Percentiles rank a stretch among this genome's conserved stretches.
Conservation (phyloP, 2,113 vertebrate genomes). For the Excalfactoria chinensis region DNA sequence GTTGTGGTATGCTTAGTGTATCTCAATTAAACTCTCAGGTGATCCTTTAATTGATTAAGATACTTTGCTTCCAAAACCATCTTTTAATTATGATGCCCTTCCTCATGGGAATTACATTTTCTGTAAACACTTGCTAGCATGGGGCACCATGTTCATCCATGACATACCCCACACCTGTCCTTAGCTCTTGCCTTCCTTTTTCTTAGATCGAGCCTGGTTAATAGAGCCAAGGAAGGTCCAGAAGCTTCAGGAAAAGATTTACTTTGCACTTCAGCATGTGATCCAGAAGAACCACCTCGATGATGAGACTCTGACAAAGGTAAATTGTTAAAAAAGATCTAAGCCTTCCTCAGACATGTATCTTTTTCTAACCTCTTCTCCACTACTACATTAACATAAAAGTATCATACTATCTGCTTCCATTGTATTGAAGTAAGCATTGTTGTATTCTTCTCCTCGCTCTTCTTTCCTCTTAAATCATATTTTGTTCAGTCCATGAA, state of each 20-base stretch:
- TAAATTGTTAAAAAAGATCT: slow-evolving; percentile 52
- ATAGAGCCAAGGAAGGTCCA: slow-evolving; percentile 98
- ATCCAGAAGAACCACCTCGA: slow-evolving; percentile 99
- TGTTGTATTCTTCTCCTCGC: background rate
- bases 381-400: background rate
- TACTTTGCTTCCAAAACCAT: background rate
- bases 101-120: fast-evolving
- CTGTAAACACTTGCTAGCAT: background rate
- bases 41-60: background rate
- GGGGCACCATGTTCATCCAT: background rate
- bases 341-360: fast-evolving
- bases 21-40: background rate
- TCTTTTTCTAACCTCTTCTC: background rate
- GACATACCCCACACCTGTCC: background rate
- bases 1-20: background rate
- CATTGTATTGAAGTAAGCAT: background rate
- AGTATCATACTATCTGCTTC: background rate
- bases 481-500: background rate
- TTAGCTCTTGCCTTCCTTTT: background rate
- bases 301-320: slow-evolving; percentile 95
- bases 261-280: slow-evolving; percentile 99
- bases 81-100: background rate
- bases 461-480: background rate
- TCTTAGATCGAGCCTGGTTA: slow-evolving; percentile 95
- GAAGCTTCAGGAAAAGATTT: slow-evolving; percentile 99